Evolutionary conservation across 2,888 invertebrate species (phyloP), one percentile per base, ranked within the genome.

Genomic region (Sialis lutaria): DNA sequence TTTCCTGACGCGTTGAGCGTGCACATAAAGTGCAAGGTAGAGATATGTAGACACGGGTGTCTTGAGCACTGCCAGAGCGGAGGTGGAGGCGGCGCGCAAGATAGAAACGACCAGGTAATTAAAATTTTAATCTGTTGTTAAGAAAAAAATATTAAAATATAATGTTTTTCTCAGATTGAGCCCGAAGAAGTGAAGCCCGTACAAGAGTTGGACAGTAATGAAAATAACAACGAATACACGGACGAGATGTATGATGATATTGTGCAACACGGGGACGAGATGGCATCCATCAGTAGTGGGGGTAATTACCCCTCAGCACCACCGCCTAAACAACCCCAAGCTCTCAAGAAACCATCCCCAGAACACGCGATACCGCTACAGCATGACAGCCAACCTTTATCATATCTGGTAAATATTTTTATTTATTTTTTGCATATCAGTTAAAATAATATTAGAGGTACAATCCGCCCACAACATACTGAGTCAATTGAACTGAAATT

Each of bases 1-100:
- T 92, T 92, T 62, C 92, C 92, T 0, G 92, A 92, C 59, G 90
- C 91, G 0, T 72, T 92, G 34, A 89, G 89, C 59, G 92, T 92
- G 1, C 90, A 92, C 62, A 88, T 92, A 55, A 82, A 90, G 57
- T 92, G 92, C 67, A 92, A 91, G 64, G 74, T 90, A 53, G 91
- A 91, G 65, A 92, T 92, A 57, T 92, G 91, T 61, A 73, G 92
- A 8, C 90, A 90, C 58, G 91, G 91, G 1, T 92, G 92, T 59
- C 68, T 91, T 54, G 90, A 91, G 60, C 91, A 91, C 60, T 91
- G 91, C 59, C 88, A 90, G 60, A 62, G 79, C 30, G 78, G 77
- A 32, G 78, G 74, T 0, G 70, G 70, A 2, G 60, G 67, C 8
- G 61, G 60, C 44, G 66, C 69, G 32, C 62, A 72, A 50, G 74